Conservation (phyloP, 1,140 invertebrate species). For the Megalonaias nervosa region DNA sequence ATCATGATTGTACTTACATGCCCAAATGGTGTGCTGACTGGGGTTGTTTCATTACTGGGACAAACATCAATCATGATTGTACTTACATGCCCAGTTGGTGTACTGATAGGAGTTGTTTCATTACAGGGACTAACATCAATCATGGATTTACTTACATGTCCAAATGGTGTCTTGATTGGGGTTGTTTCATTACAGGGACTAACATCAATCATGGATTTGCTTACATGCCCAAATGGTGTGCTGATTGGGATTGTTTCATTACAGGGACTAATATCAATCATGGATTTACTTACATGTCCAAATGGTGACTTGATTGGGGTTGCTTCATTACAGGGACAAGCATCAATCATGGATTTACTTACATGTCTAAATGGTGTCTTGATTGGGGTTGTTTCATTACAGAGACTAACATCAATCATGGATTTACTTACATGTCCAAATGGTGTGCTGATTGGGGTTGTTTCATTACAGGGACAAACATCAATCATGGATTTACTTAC, state of each 20-base stretch:
- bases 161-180: not conserved
- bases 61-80: not conserved
- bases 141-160: not conserved
- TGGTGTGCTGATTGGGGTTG: too few species aligned
- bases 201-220: not conserved
- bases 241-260: not conserved
- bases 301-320: constrained; percentile 77
- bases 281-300: constrained; percentile 75
- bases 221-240: not conserved
- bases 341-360: constrained; percentile 32
- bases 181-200: not conserved
- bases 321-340: constrained; percentile 81
- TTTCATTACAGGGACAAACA: too few species aligned
- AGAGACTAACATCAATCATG: too few species aligned
- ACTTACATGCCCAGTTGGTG: not conserved
- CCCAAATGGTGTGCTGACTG: too few species aligned
- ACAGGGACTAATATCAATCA: not conserved
- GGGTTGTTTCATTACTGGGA: too few species aligned
- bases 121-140: not conserved
- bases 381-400: too few species aligned
- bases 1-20: too few species aligned
- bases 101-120: not conserved
- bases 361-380: too few species aligned
- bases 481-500: too few species aligned
- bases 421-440: too few species aligned